phyloP scores from a whole-genome alignment of 35 echinoderm and acorn worm genomes.

The Strongylocentrotus purpuratus region DNA sequence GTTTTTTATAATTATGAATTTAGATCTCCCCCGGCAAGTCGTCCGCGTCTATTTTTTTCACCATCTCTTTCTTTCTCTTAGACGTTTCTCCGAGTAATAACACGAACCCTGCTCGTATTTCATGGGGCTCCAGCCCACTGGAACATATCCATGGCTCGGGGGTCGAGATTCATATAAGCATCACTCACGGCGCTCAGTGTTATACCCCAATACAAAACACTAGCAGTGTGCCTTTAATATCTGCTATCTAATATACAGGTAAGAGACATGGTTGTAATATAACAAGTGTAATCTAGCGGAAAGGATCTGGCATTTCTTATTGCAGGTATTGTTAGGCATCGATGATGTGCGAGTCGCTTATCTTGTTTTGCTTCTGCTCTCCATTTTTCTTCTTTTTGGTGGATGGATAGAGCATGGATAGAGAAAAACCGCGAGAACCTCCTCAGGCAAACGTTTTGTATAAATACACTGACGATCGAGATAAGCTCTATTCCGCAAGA shows the following conservation, averaged over 20 bases:
- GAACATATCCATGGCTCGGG: not conserved
- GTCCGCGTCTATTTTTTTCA: not conserved
- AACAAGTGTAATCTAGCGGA: not conserved
- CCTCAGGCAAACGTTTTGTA: too few species aligned
- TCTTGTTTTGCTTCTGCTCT: too few species aligned
- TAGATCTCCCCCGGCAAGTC: not conserved
- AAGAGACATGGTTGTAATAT: not conserved
- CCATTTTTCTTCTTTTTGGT: too few species aligned
- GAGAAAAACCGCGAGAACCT: too few species aligned
- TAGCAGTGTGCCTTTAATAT: not conserved
- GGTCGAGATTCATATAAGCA: not conserved
- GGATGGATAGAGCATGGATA: too few species aligned
- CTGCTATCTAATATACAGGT: not conserved
- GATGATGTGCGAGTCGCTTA: too few species aligned
- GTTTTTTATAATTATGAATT: constrained; percentile 1
- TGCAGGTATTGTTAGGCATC: too few species aligned
- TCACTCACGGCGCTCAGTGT: not conserved
- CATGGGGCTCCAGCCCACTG: not conserved
- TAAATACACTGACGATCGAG: too few species aligned
- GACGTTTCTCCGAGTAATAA: not conserved
- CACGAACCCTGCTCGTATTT: not conserved
- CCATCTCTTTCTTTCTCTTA: not conserved
- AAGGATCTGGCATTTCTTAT: too few species aligned
- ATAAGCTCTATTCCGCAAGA: too few species aligned
- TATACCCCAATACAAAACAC: not conserved